Evolutionary conservation across 2,113 vertebrate species (phyloP).

Genomic region (Stegastes partitus): DNA sequence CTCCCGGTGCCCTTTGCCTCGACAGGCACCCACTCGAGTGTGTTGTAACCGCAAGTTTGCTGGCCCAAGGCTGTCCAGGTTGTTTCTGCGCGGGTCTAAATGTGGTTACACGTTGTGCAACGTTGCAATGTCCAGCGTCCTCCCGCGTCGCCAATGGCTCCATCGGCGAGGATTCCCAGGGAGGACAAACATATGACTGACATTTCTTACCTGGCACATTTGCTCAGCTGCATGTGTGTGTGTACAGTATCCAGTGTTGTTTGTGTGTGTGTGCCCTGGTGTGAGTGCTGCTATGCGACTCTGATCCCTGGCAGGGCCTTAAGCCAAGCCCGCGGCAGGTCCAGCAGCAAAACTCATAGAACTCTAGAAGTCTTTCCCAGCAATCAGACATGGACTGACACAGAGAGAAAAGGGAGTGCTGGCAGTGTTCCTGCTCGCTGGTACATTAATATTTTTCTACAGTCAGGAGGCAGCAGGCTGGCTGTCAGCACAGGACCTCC

Average conservation of each 20-base stretch:
- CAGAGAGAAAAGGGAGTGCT: constrained; percentile 46
- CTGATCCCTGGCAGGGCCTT: constrained; percentile 72
- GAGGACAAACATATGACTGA: constrained; percentile 27
- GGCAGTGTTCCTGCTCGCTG: constrained; percentile 55
- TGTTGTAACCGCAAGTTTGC: constrained; percentile 22
- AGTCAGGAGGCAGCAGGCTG: constrained; percentile 60
- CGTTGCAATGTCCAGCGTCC: constrained; percentile 45
- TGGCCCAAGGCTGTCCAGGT: constrained; percentile 50
- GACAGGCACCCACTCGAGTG: constrained; percentile 35
- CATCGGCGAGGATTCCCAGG: constrained; percentile 16
- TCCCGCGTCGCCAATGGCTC: constrained; percentile 61
- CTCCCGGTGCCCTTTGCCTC: constrained; percentile 36
- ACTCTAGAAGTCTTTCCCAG: constrained; percentile 59
- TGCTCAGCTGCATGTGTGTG: constrained; percentile 23
- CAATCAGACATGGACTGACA: constrained; percentile 54
- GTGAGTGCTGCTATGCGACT: constrained; percentile 45
- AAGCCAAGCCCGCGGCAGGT: constrained; percentile 75
- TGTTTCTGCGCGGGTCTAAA: constrained; percentile 47
- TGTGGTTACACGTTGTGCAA: constrained; percentile 24
- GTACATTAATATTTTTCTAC: constrained; percentile 59
- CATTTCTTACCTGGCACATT: constrained; percentile 36
- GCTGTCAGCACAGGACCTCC: constrained; percentile 55
- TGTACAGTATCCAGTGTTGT: constrained; percentile 23
- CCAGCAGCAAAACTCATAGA: constrained; percentile 69
- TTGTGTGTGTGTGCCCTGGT: constrained; percentile 21